Evolutionary conservation across 2,797 vertebrate genomes (phyloP), one percentile per base, ranked within the genome.

Genomic region (Peromyscus aztecus): DNA sequence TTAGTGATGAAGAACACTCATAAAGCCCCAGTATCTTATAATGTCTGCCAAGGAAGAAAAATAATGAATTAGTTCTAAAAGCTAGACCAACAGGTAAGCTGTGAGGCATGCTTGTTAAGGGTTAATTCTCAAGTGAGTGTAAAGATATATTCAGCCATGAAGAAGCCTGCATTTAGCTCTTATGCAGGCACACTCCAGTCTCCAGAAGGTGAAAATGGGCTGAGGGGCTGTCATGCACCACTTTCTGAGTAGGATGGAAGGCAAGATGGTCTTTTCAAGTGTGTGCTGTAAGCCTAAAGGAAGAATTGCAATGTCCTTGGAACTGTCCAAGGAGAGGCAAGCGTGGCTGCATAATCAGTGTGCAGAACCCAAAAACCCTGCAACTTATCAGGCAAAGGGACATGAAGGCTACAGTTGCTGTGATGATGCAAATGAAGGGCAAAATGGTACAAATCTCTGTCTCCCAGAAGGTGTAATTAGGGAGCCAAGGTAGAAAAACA

Each of bases 351-450:
- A 98, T 97, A 97, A 96, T 89, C 95, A 98, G 69, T 76, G 97
- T 96, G 92, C 92, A 95, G 46, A 97, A 97, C 97, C 55, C 87
- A 57, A 97, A 98, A 97, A 96, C 98, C 97, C 90, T 95, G 94
- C 82, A 97, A 97, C 57, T 89, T 98, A 96, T 43, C 92, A 96
- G 97, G 97, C 94, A 96, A 96, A 96, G 94, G 97, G 92, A 97
- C 46, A 73, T 96, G 96, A 98, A 98, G 97, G 94, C 96, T 97
- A 89, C 91, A 95, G 89, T 95, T 93, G 94, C 91, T 95, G 94
- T 98, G 97, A 97, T 98, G 97, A 98, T 98, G 95, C 97, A 98
- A 98, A 98, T 98, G 97, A 98, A 97, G 95, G 95, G 95, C 97
- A 98, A 96, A 98, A 96, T 95, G 97, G 94, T 97, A 97, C 96